Conservation (phyloP, 2,888 invertebrate genomes). For the Tethea ocularis region DNA sequence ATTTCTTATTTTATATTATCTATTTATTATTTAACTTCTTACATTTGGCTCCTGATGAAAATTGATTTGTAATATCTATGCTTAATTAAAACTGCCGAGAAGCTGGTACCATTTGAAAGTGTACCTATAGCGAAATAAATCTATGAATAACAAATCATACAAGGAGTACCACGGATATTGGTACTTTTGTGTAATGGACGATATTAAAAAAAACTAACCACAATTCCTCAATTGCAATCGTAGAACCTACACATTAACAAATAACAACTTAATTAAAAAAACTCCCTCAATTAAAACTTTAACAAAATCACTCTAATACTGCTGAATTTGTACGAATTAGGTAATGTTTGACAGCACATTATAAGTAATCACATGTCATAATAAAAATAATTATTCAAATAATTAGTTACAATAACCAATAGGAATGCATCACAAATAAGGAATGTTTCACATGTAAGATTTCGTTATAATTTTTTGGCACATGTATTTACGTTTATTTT, state of each 20-base stretch:
- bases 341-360: slow-evolving; percentile 67
- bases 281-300: slow-evolving; percentile 80
- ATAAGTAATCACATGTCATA: slow-evolving; percentile 65
- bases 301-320: slow-evolving; percentile 84
- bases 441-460: slow-evolving; percentile 16
- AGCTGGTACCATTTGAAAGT: slow-evolving; percentile 26
- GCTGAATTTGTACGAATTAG: slow-evolving; percentile 83
- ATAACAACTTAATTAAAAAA: slow-evolving; percentile 82
- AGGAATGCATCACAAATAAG: slow-evolving; percentile 14
- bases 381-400: slow-evolving; percentile 32
- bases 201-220: slow-evolving; percentile 40
- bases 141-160: slow-evolving; percentile 3
- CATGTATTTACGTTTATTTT: slow-evolving; percentile 59
- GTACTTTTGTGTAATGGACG: slow-evolving; percentile 38
- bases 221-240: slow-evolving; percentile 57
- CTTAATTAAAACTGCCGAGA: slow-evolving; percentile 49
- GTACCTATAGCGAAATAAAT: slow-evolving; percentile 5
- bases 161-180: slow-evolving; percentile 26
- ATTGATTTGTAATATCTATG: slow-evolving; percentile 44
- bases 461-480: slow-evolving; percentile 60
- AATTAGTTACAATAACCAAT: slow-evolving; percentile 24
- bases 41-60: slow-evolving; percentile 78
- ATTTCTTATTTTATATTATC: slow-evolving; percentile 68
- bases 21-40: slow-evolving; percentile 70
- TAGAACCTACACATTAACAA: slow-evolving; percentile 66